Evolutionary conservation across 1,140 invertebrate species (phyloP).

Genomic region (Laodelphax striatellus): DNA sequence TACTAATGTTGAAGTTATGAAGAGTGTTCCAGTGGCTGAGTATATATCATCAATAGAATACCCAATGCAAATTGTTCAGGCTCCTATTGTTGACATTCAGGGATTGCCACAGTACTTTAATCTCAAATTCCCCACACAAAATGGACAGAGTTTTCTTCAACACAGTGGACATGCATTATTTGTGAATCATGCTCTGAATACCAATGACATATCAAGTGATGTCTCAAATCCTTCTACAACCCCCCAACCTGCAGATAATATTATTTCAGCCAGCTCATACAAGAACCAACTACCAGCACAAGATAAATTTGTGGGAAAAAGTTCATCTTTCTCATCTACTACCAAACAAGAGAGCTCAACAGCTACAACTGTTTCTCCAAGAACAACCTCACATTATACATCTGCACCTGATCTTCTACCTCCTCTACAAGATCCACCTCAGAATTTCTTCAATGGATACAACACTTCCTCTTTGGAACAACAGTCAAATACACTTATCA

Average conservation of each 20-base stretch:
- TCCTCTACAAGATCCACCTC: not conserved
- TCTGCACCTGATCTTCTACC: not conserved
- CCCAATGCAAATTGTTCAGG: constrained; percentile 24
- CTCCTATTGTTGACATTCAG: constrained; percentile 21
- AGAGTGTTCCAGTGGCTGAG: constrained; percentile 24
- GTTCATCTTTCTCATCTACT: no score
- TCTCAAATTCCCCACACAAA: constrained; percentile 6
- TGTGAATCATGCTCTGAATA: not conserved
- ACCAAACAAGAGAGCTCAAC: not conserved
- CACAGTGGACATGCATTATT: constrained; percentile 5
- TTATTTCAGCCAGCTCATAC: not conserved
- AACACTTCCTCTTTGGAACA: constrained; percentile 6
- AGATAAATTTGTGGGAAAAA: no score
- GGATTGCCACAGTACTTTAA: constrained; percentile 19
- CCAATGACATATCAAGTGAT: not conserved
- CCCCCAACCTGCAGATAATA: not conserved
- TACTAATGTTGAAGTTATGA: constrained; percentile 6
- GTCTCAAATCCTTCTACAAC: not conserved
- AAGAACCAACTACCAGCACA: not conserved
- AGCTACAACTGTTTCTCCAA: not conserved
- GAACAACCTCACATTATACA: not conserved
- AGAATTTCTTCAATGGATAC: not conserved
- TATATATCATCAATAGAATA: constrained; percentile 25
- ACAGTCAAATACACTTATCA: constrained; percentile 1
- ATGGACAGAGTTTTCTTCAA: not conserved